Base-by-base conservation (phyloP, 2,888 invertebrate species). In the Lobophora halterata region DNA sequence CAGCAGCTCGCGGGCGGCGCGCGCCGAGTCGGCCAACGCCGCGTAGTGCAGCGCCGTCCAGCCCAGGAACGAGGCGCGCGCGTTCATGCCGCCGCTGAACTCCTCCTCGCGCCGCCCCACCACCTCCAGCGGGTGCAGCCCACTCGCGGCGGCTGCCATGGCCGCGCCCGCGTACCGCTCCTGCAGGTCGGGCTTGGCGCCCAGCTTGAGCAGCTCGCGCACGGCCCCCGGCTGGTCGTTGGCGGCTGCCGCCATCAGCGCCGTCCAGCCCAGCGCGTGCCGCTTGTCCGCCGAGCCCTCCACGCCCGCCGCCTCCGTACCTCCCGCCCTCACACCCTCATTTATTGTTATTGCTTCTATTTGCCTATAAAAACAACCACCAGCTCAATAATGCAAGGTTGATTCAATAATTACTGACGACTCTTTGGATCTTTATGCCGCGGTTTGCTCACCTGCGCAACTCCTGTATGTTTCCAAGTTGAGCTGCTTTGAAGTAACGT, bases 11-110 rank as follows among this genome's bases (percentile, higher is more conserved):
- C 89, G 81, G 3, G 93, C 91, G 18, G 91, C 88, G 10, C 88
- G 87, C 2, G 86, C 62, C 51, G 93, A 91, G 79, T 96, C 93
- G 1, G 91, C 89, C 24, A 97, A 82, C 30, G 93, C 95, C 5
- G 97, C 96, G 86, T 97, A 97, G 78, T 97, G 97, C 49, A 97
- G 87, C 28, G 96, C 92, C 35, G 97, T 96, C 79, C 95, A 96
- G 16, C 95, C 96, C 51, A 91, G 89, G 76, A 95, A 97, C 4
- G 92, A 93, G 1, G 93, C 94, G 58, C 91, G 89, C 55, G 89
- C 91, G 65, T 92, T 92, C 71, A 93, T 88, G 23, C 89, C 78
- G 55, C 90, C 89, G 56, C 92, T 92, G 79, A 97, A 97, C 72
- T 97, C 95, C 48, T 94, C 93, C 70, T 96, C 96, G 49, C 97